Conservation (phyloP, 2,113 vertebrate genomes). For the Rhizomys pruinosus region DNA sequence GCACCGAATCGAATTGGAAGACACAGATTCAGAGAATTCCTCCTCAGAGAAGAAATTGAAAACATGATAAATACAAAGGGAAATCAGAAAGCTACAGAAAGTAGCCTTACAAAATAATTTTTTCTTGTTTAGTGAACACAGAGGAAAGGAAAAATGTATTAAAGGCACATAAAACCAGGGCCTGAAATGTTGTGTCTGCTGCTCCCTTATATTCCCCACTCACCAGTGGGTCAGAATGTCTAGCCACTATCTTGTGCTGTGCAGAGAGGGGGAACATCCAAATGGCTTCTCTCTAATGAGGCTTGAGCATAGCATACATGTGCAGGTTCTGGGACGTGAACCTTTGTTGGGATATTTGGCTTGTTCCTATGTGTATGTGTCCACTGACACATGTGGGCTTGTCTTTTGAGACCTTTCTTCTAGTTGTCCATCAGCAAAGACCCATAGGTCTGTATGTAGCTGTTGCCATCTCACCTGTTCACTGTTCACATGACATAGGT, state of each 20-base stretch:
- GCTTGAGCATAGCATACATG: slow-evolving; percentile 83
- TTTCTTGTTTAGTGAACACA: slow-evolving; percentile 79
- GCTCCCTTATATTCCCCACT: slow-evolving; percentile 86
- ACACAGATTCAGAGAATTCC: slow-evolving; percentile 89
- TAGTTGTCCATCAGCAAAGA: slow-evolving; percentile 54
- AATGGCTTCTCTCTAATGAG: slow-evolving; percentile 82
- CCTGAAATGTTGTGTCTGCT: slow-evolving; percentile 85
- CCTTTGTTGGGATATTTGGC: slow-evolving; percentile 83
- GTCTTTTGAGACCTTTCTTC: slow-evolving; percentile 64
- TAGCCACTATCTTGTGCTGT: slow-evolving; percentile 84
- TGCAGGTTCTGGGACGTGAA: slow-evolving; percentile 86
- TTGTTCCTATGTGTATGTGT: slow-evolving; percentile 80
- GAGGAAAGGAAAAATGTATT: slow-evolving; percentile 85
- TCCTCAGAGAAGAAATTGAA: slow-evolving; percentile 96
- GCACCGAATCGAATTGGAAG: slow-evolving; percentile 90
- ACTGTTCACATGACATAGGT: slow-evolving; percentile 59
- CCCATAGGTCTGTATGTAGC: slow-evolving; percentile 6
- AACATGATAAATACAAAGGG: slow-evolving; percentile 89
- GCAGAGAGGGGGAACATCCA: slow-evolving; percentile 78
- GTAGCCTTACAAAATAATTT: slow-evolving; percentile 77
- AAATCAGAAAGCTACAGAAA: slow-evolving; percentile 72
- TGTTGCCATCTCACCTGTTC: slow-evolving; percentile 68
- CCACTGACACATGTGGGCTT: slow-evolving; percentile 58
- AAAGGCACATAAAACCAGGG: slow-evolving; percentile 87
- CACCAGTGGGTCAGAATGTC: slow-evolving; percentile 85